Conservation (phyloP, 2,797 vertebrate genomes). For the Arctocebus calabarensis region DNA sequence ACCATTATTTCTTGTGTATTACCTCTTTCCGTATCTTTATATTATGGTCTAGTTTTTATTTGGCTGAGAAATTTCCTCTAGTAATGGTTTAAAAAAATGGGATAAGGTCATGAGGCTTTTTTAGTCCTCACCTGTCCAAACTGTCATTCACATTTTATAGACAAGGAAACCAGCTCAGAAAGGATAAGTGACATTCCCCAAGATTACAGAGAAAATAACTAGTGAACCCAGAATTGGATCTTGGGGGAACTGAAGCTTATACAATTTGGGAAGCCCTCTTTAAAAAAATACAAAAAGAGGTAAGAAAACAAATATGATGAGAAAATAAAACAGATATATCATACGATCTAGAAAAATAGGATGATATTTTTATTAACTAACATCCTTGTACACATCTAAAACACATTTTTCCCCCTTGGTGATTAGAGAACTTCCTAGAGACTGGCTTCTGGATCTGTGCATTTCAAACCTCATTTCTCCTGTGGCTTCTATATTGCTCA, state of each 20-base stretch:
- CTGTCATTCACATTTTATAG: neutral
- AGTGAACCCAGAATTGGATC: neutral
- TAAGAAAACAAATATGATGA: slow-evolving; percentile 17
- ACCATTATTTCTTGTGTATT: slow-evolving; percentile 39
- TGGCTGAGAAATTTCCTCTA: slow-evolving; percentile 39
- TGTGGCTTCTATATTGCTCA: neutral
- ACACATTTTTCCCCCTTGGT: neutral
- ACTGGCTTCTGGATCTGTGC: neutral
- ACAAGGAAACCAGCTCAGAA: neutral
- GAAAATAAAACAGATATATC: slow-evolving; percentile 15
- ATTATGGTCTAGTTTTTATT: slow-evolving; percentile 56
- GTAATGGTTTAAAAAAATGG: slow-evolving; percentile 56
- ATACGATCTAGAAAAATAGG: neutral
- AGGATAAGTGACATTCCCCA: neutral
- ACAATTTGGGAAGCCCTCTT: neutral
- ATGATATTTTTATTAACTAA: slow-evolving; percentile 4
- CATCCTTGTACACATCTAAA: neutral
- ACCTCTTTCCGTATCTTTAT: slow-evolving; percentile 11
- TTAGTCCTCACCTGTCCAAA: neutral
- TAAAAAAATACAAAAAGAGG: slow-evolving; percentile 7
- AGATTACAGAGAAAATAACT: slow-evolving; percentile 1
- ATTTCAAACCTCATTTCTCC: neutral
- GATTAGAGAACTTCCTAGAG: neutral
- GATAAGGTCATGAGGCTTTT: neutral
- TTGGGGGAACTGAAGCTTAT: neutral